phyloP scores from a whole-genome alignment of 1,140 invertebrate genomes.

The Lamellibrachia luymesi region DNA sequence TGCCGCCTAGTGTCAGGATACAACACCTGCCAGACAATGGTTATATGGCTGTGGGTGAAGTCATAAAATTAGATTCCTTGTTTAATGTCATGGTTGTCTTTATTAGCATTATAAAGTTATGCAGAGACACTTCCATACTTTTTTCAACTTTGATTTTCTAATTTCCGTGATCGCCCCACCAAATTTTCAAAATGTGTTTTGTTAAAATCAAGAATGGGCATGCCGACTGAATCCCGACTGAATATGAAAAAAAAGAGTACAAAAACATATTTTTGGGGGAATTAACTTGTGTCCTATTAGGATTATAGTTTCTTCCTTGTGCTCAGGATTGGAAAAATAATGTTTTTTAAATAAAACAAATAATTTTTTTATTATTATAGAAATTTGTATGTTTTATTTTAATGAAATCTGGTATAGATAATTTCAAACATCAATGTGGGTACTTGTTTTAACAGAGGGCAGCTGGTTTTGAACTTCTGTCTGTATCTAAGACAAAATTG shows the following conservation, averaged over 20 bases:
- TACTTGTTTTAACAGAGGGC: neutral
- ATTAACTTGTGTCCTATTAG: neutral
- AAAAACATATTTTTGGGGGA: neutral
- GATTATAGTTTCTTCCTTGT: neutral
- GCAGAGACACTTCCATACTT: neutral
- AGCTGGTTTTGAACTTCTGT: neutral
- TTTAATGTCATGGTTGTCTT: neutral
- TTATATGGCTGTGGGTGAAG: neutral
- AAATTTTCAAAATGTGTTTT: neutral
- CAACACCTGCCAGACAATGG: neutral
- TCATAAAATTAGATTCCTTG: neutral
- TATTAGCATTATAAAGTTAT: neutral
- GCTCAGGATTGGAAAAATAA: neutral
- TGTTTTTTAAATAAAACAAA: neutral
- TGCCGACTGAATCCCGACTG: neutral
- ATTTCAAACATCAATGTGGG: neutral
- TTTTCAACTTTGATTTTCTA: neutral
- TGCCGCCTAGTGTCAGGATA: neutral
- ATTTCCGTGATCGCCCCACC: neutral
- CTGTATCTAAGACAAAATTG: too few relatives aligned
- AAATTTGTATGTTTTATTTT: neutral
- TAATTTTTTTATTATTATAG: neutral
- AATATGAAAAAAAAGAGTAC: neutral
- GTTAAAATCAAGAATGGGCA: neutral
- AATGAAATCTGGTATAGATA: neutral